phyloP scores from a whole-genome alignment of 1,140 invertebrate species.

The Drosophila burlai region DNA sequence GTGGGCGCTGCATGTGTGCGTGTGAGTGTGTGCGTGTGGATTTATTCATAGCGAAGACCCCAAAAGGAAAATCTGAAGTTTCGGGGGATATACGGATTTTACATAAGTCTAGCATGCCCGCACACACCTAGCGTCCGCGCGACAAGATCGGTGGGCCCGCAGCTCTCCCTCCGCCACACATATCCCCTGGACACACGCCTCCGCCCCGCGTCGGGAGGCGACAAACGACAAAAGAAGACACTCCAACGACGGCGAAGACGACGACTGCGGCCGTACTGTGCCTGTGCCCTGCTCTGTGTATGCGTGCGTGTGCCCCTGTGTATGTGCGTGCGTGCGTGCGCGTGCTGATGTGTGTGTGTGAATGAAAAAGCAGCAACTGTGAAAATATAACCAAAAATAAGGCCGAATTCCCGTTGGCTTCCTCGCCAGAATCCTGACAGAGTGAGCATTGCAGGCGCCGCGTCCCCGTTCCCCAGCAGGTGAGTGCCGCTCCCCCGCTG shows the following conservation, averaged over 20 bases:
- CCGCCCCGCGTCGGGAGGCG: constrained; percentile 18
- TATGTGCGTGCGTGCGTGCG: constrained; percentile 33
- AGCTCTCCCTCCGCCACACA: constrained; percentile 30
- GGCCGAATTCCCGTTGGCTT: constrained; percentile 20
- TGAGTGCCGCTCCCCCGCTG: neutral
- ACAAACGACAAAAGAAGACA: constrained; percentile 34
- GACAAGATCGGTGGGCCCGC: constrained; percentile 16
- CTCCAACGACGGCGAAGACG: neutral
- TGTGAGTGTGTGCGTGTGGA: constrained; percentile 48
- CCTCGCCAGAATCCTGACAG: constrained; percentile 9
- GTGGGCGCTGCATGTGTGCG: constrained; percentile 30
- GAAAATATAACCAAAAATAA: constrained; percentile 83
- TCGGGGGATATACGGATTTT: constrained; percentile 51
- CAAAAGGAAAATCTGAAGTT: constrained; percentile 50
- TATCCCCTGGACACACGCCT: constrained; percentile 13
- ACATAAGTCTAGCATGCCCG: constrained; percentile 43
- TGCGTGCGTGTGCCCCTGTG: constrained; percentile 21
- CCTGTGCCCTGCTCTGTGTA: constrained; percentile 16
- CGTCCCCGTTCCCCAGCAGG: constrained; percentile 7
- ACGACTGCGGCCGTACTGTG: neutral
- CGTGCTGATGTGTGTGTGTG: constrained; percentile 59
- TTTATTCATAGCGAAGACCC: constrained; percentile 65
- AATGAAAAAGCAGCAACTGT: constrained; percentile 78
- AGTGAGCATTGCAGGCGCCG: constrained; percentile 20
- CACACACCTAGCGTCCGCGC: constrained; percentile 14